Percentiles rank a stretch among this genome's conserved stretches.
These are phyloP conservation scores for Alosa alosa DNA, from an alignment of 2,113 vertebrate genomes.

Conservation along the genomic window DNA sequence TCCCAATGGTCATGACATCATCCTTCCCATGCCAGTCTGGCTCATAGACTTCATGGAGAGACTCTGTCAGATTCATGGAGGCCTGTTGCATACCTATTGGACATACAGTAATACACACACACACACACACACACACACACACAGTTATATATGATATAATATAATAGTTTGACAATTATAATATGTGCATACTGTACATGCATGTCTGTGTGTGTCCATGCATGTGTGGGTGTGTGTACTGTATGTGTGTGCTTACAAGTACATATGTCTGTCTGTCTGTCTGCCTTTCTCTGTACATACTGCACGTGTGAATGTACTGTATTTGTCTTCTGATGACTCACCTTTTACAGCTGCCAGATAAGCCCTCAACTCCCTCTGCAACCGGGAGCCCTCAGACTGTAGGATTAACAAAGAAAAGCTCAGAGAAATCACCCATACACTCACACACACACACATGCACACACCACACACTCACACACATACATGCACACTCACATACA, in stretches of 20 bases:
- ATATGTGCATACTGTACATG: neutral
- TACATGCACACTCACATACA: neutral
- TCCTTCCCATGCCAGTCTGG: slow-evolving; percentile 96
- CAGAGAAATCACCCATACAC: slow-evolving; percentile 2
- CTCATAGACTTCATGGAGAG: slow-evolving; percentile 96
- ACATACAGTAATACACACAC: neutral
- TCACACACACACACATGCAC: neutral
- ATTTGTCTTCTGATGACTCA: slow-evolving; percentile 45
- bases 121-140: too few relatives aligned
- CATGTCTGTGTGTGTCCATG: neutral
- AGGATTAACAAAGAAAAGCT: slow-evolving; percentile 44
- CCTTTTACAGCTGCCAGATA: slow-evolving; percentile 98
- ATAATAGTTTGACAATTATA: too few relatives aligned
- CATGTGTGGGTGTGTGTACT: slow-evolving; percentile 4
- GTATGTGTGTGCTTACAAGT: neutral
- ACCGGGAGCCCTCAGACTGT: slow-evolving; percentile 89
- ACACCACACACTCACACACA: neutral
- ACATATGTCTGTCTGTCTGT: neutral
- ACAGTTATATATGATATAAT: too few relatives aligned
- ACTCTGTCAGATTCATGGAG: slow-evolving; percentile 94
- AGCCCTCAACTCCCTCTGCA: slow-evolving; percentile 91
- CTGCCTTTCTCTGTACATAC: neutral
- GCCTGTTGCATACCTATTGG: slow-evolving; percentile 94
- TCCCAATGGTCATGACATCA: slow-evolving; percentile 89
- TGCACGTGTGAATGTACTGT: neutral